These are phyloP conservation scores for Teleiodes luculella DNA, from an alignment of 2,888 invertebrate species.

Conservation along the genomic window DNA sequence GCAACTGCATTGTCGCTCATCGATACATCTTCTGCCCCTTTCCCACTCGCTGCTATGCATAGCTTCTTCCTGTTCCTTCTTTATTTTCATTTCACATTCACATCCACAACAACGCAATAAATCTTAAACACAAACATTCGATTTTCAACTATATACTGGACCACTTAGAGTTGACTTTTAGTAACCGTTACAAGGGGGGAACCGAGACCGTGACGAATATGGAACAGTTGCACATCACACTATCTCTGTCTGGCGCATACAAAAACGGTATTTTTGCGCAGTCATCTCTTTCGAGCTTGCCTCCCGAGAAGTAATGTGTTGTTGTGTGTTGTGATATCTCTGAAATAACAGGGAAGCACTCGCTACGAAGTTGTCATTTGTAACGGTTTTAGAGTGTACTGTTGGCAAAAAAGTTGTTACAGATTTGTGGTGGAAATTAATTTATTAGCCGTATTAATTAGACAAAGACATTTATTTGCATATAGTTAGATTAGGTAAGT, in stretches of 20 bases:
- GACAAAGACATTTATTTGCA: no score
- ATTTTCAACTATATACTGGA: background rate
- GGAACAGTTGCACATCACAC: conserved; percentile 64
- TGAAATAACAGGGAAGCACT: conserved; percentile 79
- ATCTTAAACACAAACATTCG: background rate
- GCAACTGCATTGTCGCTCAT: conserved; percentile 67
- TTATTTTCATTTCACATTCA: conserved; percentile 59
- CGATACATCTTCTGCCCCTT: conserved; percentile 41
- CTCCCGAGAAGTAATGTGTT: conserved; percentile 76
- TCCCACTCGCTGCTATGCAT: conserved; percentile 45
- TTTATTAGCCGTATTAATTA: no score
- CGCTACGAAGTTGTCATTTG: conserved; percentile 78
- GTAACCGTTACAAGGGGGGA: conserved; percentile 23
- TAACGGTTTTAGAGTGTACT: conserved; percentile 67
- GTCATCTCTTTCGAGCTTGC: conserved; percentile 57
- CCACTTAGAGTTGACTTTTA: conserved; percentile 13
- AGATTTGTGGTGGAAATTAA: background rate
- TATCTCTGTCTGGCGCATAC: conserved; percentile 48
- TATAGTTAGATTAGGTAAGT: no score
- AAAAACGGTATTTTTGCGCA: conserved; percentile 57
- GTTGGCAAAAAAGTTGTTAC: conserved; percentile 30
- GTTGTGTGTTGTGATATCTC: conserved; percentile 80
- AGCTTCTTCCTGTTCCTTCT: conserved; percentile 34
- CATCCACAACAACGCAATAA: conserved; percentile 40
- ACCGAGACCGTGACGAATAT: conserved; percentile 46